A percentile compares a stretch with the other conserved stretches of the same genome.
Conservation (phyloP, 2,888 invertebrate genomes). For the Cephus pygmeus region DNA sequence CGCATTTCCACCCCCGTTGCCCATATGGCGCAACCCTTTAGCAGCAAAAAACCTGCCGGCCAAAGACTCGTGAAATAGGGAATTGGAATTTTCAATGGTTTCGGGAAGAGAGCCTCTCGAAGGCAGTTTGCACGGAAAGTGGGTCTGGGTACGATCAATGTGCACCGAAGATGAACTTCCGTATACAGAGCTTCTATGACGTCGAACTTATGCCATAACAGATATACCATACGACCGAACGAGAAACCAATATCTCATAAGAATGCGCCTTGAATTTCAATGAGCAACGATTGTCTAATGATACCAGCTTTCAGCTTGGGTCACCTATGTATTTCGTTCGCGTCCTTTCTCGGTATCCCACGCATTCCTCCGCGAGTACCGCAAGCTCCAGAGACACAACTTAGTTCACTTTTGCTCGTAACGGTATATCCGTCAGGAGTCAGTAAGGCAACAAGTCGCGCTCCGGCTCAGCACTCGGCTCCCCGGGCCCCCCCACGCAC, state of each 20-base stretch:
- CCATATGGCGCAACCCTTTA: conserved; percentile 40
- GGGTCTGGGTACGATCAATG: background rate
- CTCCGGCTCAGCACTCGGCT: background rate
- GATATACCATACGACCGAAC: background rate
- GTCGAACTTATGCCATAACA: background rate
- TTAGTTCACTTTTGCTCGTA: conserved; percentile 62
- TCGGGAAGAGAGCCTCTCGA: background rate
- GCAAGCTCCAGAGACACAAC: conserved; percentile 61
- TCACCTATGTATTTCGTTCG: background rate
- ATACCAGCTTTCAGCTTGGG: background rate
- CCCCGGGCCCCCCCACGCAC: background rate
- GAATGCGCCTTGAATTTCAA: background rate
- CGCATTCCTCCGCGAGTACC: conserved; percentile 42
- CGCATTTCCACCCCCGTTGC: conserved; percentile 25
- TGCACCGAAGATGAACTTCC: background rate
- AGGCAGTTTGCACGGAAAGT: background rate
- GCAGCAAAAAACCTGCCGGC: conserved; percentile 27
- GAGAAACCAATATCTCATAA: background rate
- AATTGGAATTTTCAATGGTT: background rate
- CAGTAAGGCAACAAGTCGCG: conserved; percentile 59
- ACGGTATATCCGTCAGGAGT: conserved; percentile 57
- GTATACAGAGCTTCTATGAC: background rate
- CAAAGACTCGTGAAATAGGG: conserved; percentile 10
- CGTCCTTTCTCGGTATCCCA: conserved; percentile 31
- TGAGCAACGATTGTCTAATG: background rate